Conservation (phyloP, 2,113 vertebrate species). For the Ptychochromis oligacanthus region DNA sequence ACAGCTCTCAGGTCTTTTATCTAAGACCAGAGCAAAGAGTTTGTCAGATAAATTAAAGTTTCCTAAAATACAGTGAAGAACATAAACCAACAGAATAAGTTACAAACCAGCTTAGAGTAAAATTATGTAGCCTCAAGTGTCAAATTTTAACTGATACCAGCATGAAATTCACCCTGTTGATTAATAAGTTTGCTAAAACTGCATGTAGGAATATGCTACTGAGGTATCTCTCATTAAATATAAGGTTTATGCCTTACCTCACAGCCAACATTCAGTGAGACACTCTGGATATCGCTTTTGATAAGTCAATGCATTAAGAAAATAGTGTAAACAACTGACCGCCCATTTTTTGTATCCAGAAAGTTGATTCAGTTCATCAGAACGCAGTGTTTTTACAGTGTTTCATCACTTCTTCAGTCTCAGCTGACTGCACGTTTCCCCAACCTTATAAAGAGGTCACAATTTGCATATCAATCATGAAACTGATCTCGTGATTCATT, state of each 20-base stretch:
- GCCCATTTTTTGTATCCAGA: no score
- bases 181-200: background rate
- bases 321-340: no score
- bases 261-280: background rate
- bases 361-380: no score
- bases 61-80: background rate
- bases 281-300: background rate
- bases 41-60: background rate
- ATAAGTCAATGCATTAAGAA: background rate
- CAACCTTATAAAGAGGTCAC: background rate
- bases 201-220: no score
- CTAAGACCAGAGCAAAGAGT: background rate
- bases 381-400: no score
- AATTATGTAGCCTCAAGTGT: background rate
- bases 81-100: background rate
- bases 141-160: background rate
- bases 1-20: no score
- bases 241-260: no score
- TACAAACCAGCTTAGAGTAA: background rate
- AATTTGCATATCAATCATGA: background rate
- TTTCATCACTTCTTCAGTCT: background rate
- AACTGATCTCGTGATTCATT: accelerated
- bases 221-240: background rate
- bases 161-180: no score
- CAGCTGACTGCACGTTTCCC: background rate